Evolutionary conservation across 2,113 vertebrate genomes (phyloP).

Genomic region (Sander lucioperca): DNA sequence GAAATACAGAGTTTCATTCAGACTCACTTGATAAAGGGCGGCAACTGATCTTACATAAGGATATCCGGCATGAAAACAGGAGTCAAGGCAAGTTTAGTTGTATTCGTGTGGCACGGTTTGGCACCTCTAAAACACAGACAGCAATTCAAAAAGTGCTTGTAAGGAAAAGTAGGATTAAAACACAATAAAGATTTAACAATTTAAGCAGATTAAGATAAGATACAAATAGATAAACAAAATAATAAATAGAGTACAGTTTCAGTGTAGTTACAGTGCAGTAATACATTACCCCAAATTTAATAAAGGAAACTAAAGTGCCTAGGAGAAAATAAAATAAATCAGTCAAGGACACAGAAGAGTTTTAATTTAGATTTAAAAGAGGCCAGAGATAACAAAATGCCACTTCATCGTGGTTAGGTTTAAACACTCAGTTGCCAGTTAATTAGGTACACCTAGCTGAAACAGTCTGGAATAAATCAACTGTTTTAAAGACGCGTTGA

Average conservation of each 20-base stretch:
- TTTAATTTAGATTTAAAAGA: slow-evolving; percentile 17
- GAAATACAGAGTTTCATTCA: slow-evolving; percentile 30
- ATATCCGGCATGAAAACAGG: not conserved
- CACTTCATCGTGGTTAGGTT: not conserved
- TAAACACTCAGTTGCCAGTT: not conserved
- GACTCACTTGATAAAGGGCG: not conserved
- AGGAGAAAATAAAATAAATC: not conserved
- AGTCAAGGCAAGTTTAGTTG: not conserved
- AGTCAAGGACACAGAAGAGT: not conserved
- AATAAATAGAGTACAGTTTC: not conserved
- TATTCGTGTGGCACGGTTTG: not conserved
- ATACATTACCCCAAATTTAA: slow-evolving; percentile 36
- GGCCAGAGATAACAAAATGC: not conserved
- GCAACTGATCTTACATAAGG: not conserved
- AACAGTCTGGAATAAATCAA: no score
- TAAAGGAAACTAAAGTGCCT: slow-evolving; percentile 25
- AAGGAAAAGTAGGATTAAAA: not conserved
- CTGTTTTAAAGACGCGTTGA: not conserved
- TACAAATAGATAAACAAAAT: not conserved
- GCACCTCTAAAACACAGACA: not conserved
- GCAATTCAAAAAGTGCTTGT: not conserved
- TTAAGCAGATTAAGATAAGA: not conserved
- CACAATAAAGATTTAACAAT: not conserved
- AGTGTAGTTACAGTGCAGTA: not conserved
- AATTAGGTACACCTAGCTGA: not conserved